Conservation (phyloP, 2,888 invertebrate genomes). For the Cephus pygmeus region DNA sequence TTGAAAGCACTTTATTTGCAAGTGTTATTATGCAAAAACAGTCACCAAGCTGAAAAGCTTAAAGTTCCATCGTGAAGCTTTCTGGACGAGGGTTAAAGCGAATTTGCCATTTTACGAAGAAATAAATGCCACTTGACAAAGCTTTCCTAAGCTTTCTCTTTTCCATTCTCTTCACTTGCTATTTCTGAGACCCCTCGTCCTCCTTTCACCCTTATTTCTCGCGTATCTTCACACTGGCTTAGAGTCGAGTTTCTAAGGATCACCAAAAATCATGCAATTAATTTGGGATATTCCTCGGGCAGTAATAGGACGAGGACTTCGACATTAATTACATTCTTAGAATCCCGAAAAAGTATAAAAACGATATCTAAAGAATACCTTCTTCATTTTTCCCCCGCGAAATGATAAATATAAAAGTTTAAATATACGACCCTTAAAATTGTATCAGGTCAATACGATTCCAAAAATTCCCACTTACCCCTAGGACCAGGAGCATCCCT, state of each 20-base stretch:
- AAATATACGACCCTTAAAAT: neutral
- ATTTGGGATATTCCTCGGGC: neutral
- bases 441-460: neutral
- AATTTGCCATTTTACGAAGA: neutral
- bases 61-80: neutral
- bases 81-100: neutral
- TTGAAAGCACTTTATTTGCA: neutral
- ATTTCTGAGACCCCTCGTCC: constrained; percentile 23
- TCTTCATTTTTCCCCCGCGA: neutral
- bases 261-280: too few species aligned
- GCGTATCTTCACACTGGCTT: neutral
- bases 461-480: neutral
- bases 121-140: neutral
- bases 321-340: too few species aligned
- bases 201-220: constrained; percentile 7
- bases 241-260: too few species aligned
- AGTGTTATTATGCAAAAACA: neutral
- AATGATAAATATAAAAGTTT: neutral
- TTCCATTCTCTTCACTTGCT: constrained; percentile 22
- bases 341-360: too few species aligned
- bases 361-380: neutral
- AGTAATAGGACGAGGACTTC: neutral
- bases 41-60: neutral
- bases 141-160: constrained; percentile 2
- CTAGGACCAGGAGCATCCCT: neutral